Evolutionary conservation across 2,797 vertebrate species (phyloP).

Genomic region (Galago senegalensis): DNA sequence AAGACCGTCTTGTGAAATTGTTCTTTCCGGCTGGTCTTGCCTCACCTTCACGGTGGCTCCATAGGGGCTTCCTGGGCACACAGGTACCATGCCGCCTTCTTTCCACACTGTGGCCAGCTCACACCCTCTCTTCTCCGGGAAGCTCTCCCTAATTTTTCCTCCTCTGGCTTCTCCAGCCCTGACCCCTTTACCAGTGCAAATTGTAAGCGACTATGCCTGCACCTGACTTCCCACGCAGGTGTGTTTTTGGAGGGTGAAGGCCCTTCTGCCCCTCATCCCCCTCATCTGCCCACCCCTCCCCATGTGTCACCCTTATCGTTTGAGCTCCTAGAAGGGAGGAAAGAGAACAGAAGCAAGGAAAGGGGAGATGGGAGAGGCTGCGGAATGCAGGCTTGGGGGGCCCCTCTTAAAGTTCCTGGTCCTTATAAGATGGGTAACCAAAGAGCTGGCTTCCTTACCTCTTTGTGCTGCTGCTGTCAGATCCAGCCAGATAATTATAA

Average conservation of each 20-base stretch:
- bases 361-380: too few species aligned
- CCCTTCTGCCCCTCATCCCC: not conserved
- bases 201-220: not conserved
- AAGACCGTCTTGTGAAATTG: fast-evolving
- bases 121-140: not conserved
- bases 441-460: constrained; percentile 84
- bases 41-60: fast-evolving
- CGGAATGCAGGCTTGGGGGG: not conserved
- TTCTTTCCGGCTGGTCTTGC: not conserved
- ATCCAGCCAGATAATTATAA: constrained; percentile 90
- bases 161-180: not conserved
- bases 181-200: not conserved
- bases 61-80: fast-evolving
- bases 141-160: not conserved
- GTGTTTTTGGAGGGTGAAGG: not conserved
- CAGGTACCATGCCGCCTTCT: fast-evolving
- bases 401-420: constrained; percentile 78
- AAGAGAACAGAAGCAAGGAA: not conserved
- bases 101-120: not conserved
- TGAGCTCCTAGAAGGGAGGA: not conserved
- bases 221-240: not conserved
- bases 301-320: not conserved
- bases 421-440: constrained; percentile 88
- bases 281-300: too few species aligned
- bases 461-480: constrained; percentile 86